phyloP scores from a whole-genome alignment of 35 echinoderm and acorn worm genomes.

The Holothuria glaberrima region DNA sequence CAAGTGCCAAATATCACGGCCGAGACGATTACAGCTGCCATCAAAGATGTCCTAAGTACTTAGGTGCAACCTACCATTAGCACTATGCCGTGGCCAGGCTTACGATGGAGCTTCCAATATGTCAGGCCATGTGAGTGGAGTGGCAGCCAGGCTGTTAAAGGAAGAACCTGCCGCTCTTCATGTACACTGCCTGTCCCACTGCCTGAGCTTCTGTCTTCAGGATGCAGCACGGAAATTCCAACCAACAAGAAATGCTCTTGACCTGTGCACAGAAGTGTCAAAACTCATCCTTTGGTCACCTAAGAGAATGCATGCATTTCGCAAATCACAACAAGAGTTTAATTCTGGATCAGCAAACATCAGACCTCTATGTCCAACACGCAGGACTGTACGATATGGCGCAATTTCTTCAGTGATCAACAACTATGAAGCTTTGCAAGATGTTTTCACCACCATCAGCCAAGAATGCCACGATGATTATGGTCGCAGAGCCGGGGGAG shows the following conservation, averaged over 20 bases:
- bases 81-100: conserved; percentile 47
- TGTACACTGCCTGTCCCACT: conserved; percentile 61
- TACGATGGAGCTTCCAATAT: conserved; percentile 58
- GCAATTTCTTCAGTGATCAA: conserved; percentile 15
- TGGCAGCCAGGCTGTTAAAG: conserved; percentile 8
- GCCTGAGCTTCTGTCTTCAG: conserved; percentile 58
- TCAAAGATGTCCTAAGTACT: conserved; percentile 60
- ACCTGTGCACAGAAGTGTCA: conserved; percentile 26
- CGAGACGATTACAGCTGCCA: background rate
- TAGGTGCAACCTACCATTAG: conserved; percentile 34
- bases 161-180: conserved; percentile 44
- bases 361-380: conserved; percentile 40
- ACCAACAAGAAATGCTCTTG: background rate
- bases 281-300: conserved; percentile 30
- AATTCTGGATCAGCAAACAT: conserved; percentile 10
- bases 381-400: conserved; percentile 35
- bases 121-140: conserved; percentile 38
- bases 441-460: conserved; percentile 13
- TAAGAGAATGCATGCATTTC: conserved; percentile 22
- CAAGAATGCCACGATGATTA: conserved; percentile 44
- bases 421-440: conserved; percentile 36
- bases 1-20: conserved; percentile 33
- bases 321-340: conserved; percentile 1
- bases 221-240: conserved; percentile 11
- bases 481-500: conserved; percentile 20